Evolutionary conservation across 2,113 vertebrate genomes (phyloP), one percentile per base, ranked within the genome.

Genomic region (Eleginops maclovinus): DNA sequence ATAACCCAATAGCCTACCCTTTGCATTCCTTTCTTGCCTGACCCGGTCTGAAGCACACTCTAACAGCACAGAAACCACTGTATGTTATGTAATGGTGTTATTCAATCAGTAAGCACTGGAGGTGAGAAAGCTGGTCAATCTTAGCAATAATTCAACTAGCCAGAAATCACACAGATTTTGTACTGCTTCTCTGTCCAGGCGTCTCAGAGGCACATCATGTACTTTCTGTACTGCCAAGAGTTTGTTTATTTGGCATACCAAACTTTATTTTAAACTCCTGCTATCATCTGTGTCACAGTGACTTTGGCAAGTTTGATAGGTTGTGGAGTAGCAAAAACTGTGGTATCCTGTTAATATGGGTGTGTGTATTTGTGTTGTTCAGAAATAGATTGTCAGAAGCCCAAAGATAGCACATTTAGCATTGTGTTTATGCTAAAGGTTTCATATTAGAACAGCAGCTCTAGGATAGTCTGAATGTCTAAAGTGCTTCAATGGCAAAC

Each of bases 61-160:
- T 82, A 75, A 61, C 44, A 46, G 63, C 77, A 82, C 21, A 54
- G 40, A 79, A 63, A 76, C 75, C 61, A 56, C 13, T 64, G 54
- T 41, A 0, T 84, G 77, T 94, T 93, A 91, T 69, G 85, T 87
- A 92, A 94, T 47, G 12, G 1, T 66, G 83, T 93, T 92, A 93
- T 86, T 79, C 82, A 91, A 90, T 64, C 54, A 49, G 78, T n/a
- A 24, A 58, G 61, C 31, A 56, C 36, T 71, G 56, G 70, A 62
- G 72, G 70, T 81, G 78, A 81, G 83, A 84, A 91, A 92, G 75
- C 82, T 56, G 88, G 84, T 91, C 82, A 89, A 28, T 60, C 64
- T 41, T 19, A n/a, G 79, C 17, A 4, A 22, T 15, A 17, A 46
- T 54, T 10, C 26, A 61, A 44, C 41, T 59, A 78, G 75, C 26